phyloP scores from a whole-genome alignment of 2,113 vertebrate species.

The Perognathus longimembris region DNA sequence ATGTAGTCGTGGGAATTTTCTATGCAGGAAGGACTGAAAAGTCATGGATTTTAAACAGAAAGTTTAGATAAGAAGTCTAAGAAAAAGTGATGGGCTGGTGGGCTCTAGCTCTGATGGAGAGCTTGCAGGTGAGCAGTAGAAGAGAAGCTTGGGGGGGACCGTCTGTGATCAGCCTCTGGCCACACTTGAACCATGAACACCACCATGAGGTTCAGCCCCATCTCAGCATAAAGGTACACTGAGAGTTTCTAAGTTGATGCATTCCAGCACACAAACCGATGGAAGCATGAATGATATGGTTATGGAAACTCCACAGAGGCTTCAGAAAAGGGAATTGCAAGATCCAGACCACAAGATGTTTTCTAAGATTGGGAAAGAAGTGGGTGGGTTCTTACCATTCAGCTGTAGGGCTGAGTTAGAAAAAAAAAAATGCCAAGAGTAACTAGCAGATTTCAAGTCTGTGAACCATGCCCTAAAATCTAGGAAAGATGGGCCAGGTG shows the following conservation, averaged over 20 bases:
- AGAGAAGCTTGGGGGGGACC: background rate
- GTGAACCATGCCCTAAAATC: background rate
- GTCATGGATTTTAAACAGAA: background rate
- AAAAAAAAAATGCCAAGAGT: background rate
- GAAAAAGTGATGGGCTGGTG: background rate
- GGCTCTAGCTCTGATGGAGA: background rate
- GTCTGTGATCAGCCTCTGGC: background rate
- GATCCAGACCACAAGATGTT: rapidly evolving
- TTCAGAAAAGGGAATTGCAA: background rate
- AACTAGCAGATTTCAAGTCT: background rate
- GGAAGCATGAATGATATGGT: background rate
- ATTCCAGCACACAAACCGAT: rapidly evolving
- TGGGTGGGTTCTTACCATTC: background rate
- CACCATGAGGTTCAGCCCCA: background rate
- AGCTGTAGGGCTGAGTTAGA: too few relatives aligned
- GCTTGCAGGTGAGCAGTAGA: background rate
- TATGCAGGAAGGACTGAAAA: background rate
- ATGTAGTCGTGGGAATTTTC: background rate
- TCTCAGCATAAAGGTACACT: background rate
- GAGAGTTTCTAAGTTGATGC: background rate
- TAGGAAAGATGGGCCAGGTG: background rate
- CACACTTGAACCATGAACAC: too few relatives aligned
- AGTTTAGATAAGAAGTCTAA: background rate
- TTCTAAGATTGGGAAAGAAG: background rate
- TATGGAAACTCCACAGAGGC: background rate